phyloP scores from a whole-genome alignment of 1,140 invertebrate species.

The Drosophila punjabiensis region DNA sequence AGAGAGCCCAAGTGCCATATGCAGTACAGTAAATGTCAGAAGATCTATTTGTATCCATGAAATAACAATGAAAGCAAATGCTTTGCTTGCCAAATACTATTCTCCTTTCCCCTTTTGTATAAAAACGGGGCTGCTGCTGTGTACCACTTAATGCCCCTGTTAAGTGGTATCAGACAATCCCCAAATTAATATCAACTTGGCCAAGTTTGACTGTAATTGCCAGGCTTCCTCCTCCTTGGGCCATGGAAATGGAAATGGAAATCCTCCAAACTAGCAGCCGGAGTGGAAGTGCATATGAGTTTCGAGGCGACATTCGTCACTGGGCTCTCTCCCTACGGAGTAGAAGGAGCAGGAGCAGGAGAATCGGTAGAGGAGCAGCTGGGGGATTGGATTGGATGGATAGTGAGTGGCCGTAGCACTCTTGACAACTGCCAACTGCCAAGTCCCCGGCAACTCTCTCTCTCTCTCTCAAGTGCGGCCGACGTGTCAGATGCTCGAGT shows the following conservation, averaged over 20 bases:
- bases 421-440: slow-evolving; percentile 53
- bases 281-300: slow-evolving; percentile 35
- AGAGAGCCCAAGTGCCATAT: slow-evolving; percentile 13
- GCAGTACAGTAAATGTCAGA: slow-evolving; percentile 19
- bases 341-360: not conserved
- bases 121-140: not conserved
- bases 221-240: not conserved
- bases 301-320: slow-evolving; percentile 45
- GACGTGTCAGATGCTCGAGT: slow-evolving; percentile 55
- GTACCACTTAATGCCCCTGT: not conserved
- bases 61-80: slow-evolving; percentile 9
- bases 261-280: slow-evolving; percentile 5
- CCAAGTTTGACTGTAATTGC: slow-evolving; percentile 24
- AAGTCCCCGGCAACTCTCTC: slow-evolving; percentile 46
- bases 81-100: not conserved
- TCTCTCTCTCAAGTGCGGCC: slow-evolving; percentile 38
- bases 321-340: slow-evolving; percentile 2
- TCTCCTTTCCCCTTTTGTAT: not conserved
- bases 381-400: not conserved
- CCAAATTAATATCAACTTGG: slow-evolving; percentile 16
- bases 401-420: slow-evolving; percentile 46
- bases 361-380: not conserved
- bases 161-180: not conserved
- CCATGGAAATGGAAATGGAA: not conserved
- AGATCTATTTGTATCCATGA: slow-evolving; percentile 19